A percentile compares a stretch with the other conserved stretches of the same genome.
These are phyloP conservation scores for Trachymyrmex cornetzi DNA, from an alignment of 1,140 invertebrate genomes.

Conservation along the genomic window DNA sequence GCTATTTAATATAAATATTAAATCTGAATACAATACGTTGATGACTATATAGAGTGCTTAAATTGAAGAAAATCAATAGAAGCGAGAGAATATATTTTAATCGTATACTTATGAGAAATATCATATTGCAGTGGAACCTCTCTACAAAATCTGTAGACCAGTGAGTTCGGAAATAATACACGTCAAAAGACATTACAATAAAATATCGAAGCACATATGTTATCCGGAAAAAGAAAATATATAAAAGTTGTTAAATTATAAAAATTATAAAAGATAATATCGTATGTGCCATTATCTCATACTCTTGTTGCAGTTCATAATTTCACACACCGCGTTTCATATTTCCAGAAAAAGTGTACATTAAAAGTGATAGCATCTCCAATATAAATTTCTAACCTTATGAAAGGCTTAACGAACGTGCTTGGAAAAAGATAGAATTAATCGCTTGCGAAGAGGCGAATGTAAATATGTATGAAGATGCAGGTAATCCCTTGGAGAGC, in stretches of 20 bases:
- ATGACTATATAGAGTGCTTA: not conserved
- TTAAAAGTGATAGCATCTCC: slow-evolving; percentile 25
- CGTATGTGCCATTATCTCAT: not conserved
- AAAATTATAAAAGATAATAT: not conserved
- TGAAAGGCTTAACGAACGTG: not conserved
- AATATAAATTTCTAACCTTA: slow-evolving; percentile 20
- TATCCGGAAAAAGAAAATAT: not conserved
- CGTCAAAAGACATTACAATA: not conserved
- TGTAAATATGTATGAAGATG: slow-evolving; percentile 17
- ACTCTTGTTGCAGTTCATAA: not conserved
- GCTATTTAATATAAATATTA: not conserved
- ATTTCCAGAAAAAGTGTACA: not conserved
- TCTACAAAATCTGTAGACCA: not conserved
- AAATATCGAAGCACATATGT: not conserved
- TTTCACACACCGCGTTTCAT: not conserved
- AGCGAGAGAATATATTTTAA: not conserved
- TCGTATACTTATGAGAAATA: not conserved
- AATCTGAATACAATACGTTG: not conserved
- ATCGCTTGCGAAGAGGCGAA: slow-evolving; percentile 8
- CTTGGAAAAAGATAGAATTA: slow-evolving; percentile 26
- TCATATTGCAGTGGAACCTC: not conserved
- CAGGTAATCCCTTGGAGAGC: not conserved
- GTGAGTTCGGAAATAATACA: not conserved
- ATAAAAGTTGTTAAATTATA: not conserved
- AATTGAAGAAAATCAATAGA: slow-evolving; percentile 3